Conservation (phyloP, 1,140 invertebrate genomes). For the Dryas iulia region DNA sequence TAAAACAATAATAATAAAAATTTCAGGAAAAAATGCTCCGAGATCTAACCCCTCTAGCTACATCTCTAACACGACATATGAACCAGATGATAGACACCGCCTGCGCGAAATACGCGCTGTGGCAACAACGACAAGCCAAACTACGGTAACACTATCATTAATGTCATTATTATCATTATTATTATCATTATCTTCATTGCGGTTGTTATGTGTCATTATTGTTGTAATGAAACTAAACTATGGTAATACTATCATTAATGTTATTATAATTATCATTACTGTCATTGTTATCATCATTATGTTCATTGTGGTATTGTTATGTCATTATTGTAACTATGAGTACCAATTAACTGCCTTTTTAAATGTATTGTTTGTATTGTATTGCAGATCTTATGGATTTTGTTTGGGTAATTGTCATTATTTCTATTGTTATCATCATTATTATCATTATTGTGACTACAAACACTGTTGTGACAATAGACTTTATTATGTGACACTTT, state of each 20-base stretch:
- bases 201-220: too few relatives aligned
- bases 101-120: constrained; percentile 90
- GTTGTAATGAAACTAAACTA: constrained; percentile 83
- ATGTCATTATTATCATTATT: not conserved
- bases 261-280: not conserved
- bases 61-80: constrained; percentile 91
- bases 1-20: not conserved
- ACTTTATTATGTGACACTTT: too few relatives aligned
- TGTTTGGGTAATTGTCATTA: too few relatives aligned
- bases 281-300: not conserved
- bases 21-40: constrained; percentile 88
- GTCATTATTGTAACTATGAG: not conserved
- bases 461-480: too few relatives aligned
- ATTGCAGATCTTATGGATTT: too few relatives aligned
- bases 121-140: constrained; percentile 89
- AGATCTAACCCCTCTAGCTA: constrained; percentile 88
- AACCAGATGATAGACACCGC: constrained; percentile 91
- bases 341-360: too few relatives aligned
- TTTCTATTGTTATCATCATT: too few relatives aligned
- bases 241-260: constrained; percentile 78
- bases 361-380: too few relatives aligned
- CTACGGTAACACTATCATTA: constrained; percentile 80
- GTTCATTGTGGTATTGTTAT: too few relatives aligned
- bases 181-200: not conserved
- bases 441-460: too few relatives aligned